Percentiles rank a stretch among this genome's conserved stretches.
These are phyloP conservation scores for Heliconius aoede DNA, from an alignment of 2,888 invertebrate species.

Conservation along the genomic window DNA sequence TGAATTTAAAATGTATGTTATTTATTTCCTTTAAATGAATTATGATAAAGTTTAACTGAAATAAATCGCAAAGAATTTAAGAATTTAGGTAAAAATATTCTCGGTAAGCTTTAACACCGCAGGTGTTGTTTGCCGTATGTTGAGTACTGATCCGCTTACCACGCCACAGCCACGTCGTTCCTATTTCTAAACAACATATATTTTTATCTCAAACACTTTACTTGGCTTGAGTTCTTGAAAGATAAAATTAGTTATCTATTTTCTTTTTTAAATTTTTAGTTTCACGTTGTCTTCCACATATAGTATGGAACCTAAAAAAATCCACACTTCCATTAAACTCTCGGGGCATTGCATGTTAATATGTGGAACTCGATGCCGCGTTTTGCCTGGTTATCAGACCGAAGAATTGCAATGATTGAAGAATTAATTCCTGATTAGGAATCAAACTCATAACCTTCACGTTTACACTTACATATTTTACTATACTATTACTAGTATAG, in stretches of 20 bases:
- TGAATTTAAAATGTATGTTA: neutral
- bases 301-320: no score
- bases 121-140: slow-evolving; percentile 45
- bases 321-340: no score
- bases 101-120: slow-evolving; percentile 42
- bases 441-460: no score
- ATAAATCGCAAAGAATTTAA: neutral
- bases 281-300: no score
- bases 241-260: neutral
- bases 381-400: no score
- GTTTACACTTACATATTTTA: no score
- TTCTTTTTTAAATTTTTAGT: neutral
- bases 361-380: no score
- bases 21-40: neutral
- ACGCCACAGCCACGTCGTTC: slow-evolving; percentile 25
- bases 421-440: no score
- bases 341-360: no score
- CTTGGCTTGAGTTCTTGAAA: neutral
- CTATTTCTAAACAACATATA: slow-evolving; percentile 22
- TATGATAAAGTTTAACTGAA: neutral
- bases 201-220: slow-evolving; percentile 20
- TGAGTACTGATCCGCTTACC: slow-evolving; percentile 44
- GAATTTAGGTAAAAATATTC: slow-evolving; percentile 3
- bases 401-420: no score
- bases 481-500: no score